A percentile compares a stretch with the other conserved stretches of the same genome.
Evolutionary conservation across 2,888 invertebrate genomes (phyloP).

Genomic region (Omphaloscelis lunosa): DNA sequence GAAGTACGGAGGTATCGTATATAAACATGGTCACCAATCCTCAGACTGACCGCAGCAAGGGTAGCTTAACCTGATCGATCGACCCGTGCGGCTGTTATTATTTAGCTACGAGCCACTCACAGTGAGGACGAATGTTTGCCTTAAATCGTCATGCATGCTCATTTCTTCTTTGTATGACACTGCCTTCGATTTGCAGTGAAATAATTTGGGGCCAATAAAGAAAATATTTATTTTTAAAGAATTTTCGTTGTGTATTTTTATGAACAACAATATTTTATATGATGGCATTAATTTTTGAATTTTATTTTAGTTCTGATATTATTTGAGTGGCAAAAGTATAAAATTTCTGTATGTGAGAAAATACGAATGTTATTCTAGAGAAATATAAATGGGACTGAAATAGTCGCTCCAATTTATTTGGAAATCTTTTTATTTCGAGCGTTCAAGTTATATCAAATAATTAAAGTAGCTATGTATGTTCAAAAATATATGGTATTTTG

Average conservation of each 20-base stretch:
- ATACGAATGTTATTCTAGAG: slow-evolving; percentile 7
- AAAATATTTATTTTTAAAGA: neutral
- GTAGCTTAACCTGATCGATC: no score
- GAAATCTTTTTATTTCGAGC: neutral
- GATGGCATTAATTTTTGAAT: slow-evolving; percentile 10
- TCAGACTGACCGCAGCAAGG: no score
- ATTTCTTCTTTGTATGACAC: neutral
- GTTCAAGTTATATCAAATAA: neutral
- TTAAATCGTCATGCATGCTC: neutral
- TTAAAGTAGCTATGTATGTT: neutral
- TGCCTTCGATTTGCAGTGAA: neutral
- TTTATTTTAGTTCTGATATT: slow-evolving; percentile 25
- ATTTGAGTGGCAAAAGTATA: slow-evolving; percentile 24
- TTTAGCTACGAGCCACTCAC: no score
- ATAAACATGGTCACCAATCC: no score
- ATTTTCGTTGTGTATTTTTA: neutral
- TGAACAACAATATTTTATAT: slow-evolving; percentile 24
- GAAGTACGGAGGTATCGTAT: no score
- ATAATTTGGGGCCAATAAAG: neutral
- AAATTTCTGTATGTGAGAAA: slow-evolving; percentile 30
- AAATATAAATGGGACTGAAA: slow-evolving; percentile 14
- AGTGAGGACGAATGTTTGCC: no score
- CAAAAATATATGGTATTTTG: neutral
- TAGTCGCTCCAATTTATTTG: slow-evolving; percentile 7
- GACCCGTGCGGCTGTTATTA: no score